Base-by-base conservation (phyloP, 37 sponge, comb jelly and placozoan species). In the Tethya wilhelma region DNA sequence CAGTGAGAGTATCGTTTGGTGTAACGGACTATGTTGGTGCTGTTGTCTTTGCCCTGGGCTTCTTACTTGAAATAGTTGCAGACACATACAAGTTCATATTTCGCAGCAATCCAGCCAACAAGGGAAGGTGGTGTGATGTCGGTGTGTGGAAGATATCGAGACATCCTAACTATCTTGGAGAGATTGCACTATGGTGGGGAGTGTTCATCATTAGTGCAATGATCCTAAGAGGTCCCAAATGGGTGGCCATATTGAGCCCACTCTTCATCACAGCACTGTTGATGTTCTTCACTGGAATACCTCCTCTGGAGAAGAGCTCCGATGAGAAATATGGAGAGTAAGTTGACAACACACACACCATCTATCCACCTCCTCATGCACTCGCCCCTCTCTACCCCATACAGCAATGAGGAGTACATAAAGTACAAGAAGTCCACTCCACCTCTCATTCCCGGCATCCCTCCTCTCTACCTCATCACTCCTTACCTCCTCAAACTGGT, bases 121-220 rank as follows among this genome's bases (percentile, higher is more conserved):
- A 79, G 77, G 84, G 84, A 14, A 69, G 72, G 68, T 79, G 57
- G 73, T 64, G 62, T 34, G 71, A 83, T 20, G 67, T 64, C 9
- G 89, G 89, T 32, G 74, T 78, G 40, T 88, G 89, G 89, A 60
- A 59, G 42, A 30, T 77, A 17, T 82, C 83, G 31, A 71, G 89
- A 6, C 89, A 88, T 36, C 89, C 89, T n/a, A 88, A 88, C 83
- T 88, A 88, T 45, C 79, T 88, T 59, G 89, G 89, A 19, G 89
- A 88, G 67, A 82, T 82, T 34, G 38, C 56, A 25, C 57, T 82
- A 0, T 88, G 89, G 89, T 88, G 71, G 70, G 83, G 79, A 7
- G 58, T 74, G 11, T 82, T 76, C 53, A 58, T 88, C 38, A 36
- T 82, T 49, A 49, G 74, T 30, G 74, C 74, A 1, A 42, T 56